These are phyloP conservation scores for Schizopygopsis pylzovi DNA, from an alignment of 2,797 vertebrate genomes.

Conservation along the genomic window DNA sequence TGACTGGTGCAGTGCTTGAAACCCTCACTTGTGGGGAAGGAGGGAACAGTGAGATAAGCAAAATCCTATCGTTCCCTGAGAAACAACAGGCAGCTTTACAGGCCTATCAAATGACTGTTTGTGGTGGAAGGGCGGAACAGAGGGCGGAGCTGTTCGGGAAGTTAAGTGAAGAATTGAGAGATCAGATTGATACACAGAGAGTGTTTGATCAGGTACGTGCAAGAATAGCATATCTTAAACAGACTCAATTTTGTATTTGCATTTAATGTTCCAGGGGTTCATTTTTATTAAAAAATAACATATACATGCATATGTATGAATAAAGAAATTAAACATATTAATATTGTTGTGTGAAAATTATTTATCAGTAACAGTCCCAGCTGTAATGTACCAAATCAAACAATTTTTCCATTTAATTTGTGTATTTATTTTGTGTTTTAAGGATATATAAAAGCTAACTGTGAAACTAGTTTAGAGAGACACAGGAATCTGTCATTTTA, in stretches of 20 bases:
- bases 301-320: not conserved
- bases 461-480: not conserved
- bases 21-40: constrained; percentile 81
- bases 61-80: constrained; percentile 78
- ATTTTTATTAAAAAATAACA: not conserved
- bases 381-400: not conserved
- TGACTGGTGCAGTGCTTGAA: constrained; percentile 83
- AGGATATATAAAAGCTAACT: not conserved
- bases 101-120: constrained; percentile 75
- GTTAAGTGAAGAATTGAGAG: constrained; percentile 82
- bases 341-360: not conserved
- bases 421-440: not conserved
- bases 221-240: not conserved
- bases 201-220: constrained; percentile 81
- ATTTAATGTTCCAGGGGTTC: not conserved
- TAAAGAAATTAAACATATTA: not conserved
- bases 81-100: constrained; percentile 74
- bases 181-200: constrained; percentile 84
- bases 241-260: not conserved
- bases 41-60: constrained; percentile 71
- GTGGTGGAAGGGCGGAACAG: constrained; percentile 70
- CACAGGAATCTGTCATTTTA: not conserved
- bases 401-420: not conserved
- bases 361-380: not conserved
- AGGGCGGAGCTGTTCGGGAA: constrained; percentile 79